Conservation (phyloP, 2,113 vertebrate genomes). For the Eonycteris spelaea region DNA sequence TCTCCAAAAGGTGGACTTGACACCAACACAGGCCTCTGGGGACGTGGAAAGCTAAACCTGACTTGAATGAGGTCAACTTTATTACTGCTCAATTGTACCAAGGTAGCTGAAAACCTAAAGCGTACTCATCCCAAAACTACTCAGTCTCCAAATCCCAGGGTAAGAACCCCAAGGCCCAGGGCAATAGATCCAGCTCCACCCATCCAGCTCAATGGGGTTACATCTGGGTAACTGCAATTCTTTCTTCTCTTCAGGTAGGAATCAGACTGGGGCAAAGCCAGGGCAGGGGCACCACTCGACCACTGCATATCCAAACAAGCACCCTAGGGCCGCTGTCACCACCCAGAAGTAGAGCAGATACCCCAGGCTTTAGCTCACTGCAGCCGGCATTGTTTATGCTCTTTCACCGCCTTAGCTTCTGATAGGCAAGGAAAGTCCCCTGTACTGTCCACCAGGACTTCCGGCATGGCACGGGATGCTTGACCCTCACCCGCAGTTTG, state of each 20-base stretch:
- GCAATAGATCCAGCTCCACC: slow-evolving; percentile 30
- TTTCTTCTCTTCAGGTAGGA: slow-evolving; percentile 21
- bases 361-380: slow-evolving; percentile 50
- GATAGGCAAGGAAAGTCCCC: slow-evolving; percentile 35
- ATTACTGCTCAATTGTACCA: slow-evolving; percentile 40
- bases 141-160: slow-evolving; percentile 38
- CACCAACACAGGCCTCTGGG: slow-evolving; percentile 46
- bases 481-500: background rate
- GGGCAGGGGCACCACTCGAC: background rate
- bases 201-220: background rate
- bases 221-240: slow-evolving; percentile 29
- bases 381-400: slow-evolving; percentile 74
- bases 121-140: slow-evolving; percentile 60
- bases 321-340: slow-evolving; percentile 21
- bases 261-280: background rate
- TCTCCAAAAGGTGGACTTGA: background rate
- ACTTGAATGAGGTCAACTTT: slow-evolving; percentile 65
- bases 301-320: slow-evolving; percentile 30
- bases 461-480: background rate
- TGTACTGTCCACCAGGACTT: slow-evolving; percentile 28
- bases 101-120: slow-evolving; percentile 51
- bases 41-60: slow-evolving; percentile 28
- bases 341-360: slow-evolving; percentile 29
- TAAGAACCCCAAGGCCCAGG: slow-evolving; percentile 46
- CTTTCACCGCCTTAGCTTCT: background rate